A percentile compares a stretch with the other conserved stretches of the same genome.
Conservation (phyloP, 2,797 vertebrate genomes). For the Erethizon dorsatum region DNA sequence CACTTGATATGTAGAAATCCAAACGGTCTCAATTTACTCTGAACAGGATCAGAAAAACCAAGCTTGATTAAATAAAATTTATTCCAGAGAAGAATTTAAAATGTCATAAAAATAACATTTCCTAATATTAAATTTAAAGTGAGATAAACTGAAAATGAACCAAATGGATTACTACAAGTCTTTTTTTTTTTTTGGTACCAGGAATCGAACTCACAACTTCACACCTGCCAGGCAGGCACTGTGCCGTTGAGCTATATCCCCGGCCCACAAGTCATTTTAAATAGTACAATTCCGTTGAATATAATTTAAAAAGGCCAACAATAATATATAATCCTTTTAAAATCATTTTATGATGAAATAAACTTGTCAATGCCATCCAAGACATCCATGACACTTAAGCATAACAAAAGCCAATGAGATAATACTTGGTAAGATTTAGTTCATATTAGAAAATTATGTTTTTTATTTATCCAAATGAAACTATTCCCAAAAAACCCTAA, state of each 20-base stretch:
- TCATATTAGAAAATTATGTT: not conserved
- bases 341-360: constrained; percentile 7
- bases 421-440: not conserved
- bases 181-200: too few species aligned
- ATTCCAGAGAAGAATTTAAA: not conserved
- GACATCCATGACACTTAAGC: not conserved
- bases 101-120: not conserved
- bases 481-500: not conserved
- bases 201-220: too few species aligned
- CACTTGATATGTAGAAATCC: not conserved
- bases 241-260: too few species aligned
- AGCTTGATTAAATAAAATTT: constrained; percentile 19
- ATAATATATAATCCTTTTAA: not conserved
- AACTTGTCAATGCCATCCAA: not conserved
- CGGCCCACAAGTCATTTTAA: too few species aligned
- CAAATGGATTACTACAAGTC: not conserved
- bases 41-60: not conserved
- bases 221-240: too few species aligned
- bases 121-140: not conserved
- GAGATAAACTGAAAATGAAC: constrained; percentile 15
- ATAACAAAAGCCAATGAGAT: not conserved
- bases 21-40: not conserved
- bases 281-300: not conserved
- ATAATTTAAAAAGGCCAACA: not conserved
- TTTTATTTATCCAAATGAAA: constrained; percentile 29